These are phyloP conservation scores for Gymnoscopelus braueri DNA, from an alignment of 2,797 vertebrate genomes.

Conservation along the genomic window DNA sequence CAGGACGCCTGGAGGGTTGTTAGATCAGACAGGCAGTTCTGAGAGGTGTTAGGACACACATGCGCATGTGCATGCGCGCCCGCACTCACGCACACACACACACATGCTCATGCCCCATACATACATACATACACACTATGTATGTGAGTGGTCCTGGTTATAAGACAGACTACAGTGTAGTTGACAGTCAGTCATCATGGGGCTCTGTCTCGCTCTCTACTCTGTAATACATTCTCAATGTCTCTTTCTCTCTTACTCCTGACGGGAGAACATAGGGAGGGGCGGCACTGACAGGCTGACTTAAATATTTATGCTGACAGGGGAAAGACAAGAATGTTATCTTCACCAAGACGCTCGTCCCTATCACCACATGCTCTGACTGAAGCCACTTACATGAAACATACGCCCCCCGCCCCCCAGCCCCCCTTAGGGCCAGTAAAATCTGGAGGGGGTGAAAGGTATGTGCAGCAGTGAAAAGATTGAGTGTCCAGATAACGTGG, in stretches of 20 bases:
- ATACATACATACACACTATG: slow-evolving; percentile 8
- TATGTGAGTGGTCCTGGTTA: slow-evolving; percentile 49
- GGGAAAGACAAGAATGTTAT: slow-evolving; percentile 78
- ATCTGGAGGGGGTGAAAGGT: slow-evolving; percentile 36
- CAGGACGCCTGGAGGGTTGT: slow-evolving; percentile 67
- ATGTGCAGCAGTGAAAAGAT: slow-evolving; percentile 36
- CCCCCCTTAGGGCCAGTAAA: slow-evolving; percentile 41
- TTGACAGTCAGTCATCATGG: slow-evolving; percentile 66
- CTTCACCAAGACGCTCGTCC: slow-evolving; percentile 61
- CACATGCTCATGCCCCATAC: background rate
- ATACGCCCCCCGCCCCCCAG: slow-evolving; percentile 45
- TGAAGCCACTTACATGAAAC: slow-evolving; percentile 61
- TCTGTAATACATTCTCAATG: slow-evolving; percentile 11
- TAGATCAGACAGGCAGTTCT: slow-evolving; percentile 67
- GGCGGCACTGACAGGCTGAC: slow-evolving; percentile 70
- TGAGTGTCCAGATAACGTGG: slow-evolving; percentile 42
- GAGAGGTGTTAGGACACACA: slow-evolving; percentile 59
- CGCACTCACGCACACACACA: background rate
- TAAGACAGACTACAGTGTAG: slow-evolving; percentile 34
- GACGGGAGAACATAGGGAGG: slow-evolving; percentile 43
- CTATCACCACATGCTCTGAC: slow-evolving; percentile 64
- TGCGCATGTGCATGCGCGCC: background rate
- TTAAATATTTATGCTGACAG: slow-evolving; percentile 83
- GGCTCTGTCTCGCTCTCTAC: slow-evolving; percentile 31
- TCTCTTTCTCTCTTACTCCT: slow-evolving; percentile 41